Evolutionary conservation across 2,888 invertebrate species (phyloP).

Genomic region (Syrista parreyssii): DNA sequence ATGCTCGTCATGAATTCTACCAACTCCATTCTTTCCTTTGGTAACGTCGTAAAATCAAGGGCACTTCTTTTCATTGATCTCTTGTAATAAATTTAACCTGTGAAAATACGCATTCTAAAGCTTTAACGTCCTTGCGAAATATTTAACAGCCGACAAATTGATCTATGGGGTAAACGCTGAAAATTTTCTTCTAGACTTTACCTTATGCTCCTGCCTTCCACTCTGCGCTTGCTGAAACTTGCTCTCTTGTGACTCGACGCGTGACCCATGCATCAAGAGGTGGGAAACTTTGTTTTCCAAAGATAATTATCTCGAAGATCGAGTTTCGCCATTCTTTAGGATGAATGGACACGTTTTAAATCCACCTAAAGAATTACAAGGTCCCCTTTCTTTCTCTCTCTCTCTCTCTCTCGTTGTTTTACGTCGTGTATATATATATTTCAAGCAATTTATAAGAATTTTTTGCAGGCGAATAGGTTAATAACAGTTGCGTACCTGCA

Average conservation of each 20-base stretch:
- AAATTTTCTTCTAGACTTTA: background rate
- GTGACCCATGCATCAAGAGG: slow-evolving; percentile 25
- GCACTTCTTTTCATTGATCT: background rate
- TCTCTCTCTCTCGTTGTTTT: background rate
- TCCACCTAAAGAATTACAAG: slow-evolving; percentile 2
- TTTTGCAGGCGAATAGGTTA: too few species aligned
- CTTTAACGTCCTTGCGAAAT: background rate
- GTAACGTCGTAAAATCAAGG: background rate
- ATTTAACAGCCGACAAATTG: background rate
- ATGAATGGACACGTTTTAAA: background rate
- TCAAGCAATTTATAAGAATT: too few species aligned
- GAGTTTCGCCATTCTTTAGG: slow-evolving; percentile 10
- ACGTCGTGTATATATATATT: background rate
- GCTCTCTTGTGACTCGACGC: slow-evolving; percentile 16
- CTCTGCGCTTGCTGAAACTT: background rate
- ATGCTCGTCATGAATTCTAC: background rate
- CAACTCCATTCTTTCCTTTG: background rate
- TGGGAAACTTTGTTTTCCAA: slow-evolving; percentile 13
- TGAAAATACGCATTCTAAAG: background rate
- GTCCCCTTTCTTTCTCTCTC: background rate
- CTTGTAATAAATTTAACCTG: background rate
- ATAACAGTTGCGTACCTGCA: background rate
- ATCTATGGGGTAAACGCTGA: slow-evolving; percentile 3
- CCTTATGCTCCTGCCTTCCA: background rate
- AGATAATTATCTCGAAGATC: slow-evolving; percentile 22